Evolutionary conservation across 1,140 invertebrate genomes (phyloP).

Genomic region (Drosophila guanche): DNA sequence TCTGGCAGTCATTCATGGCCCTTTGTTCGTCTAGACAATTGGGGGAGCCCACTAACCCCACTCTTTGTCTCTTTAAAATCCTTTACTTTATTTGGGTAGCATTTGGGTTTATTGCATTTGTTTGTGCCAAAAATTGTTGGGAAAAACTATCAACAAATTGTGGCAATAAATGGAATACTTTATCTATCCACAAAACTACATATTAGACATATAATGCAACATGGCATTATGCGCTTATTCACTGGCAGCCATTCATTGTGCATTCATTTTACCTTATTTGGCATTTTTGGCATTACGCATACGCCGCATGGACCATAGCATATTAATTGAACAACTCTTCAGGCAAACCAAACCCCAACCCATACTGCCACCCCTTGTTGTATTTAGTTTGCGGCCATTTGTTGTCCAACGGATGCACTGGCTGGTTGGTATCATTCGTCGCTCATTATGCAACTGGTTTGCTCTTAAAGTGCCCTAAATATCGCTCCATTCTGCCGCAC

Average conservation of each 20-base stretch:
- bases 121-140: constrained; percentile 5
- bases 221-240: constrained; percentile 36
- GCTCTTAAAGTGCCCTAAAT: constrained; percentile 60
- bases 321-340: constrained; percentile 46
- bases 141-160: constrained; percentile 19
- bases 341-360: not conserved
- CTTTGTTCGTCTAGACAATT: constrained; percentile 38
- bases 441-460: constrained; percentile 55
- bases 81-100: not conserved
- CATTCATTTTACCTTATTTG: constrained; percentile 39
- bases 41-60: not conserved
- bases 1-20: constrained; percentile 7
- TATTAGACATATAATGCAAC: constrained; percentile 28
- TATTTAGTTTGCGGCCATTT: constrained; percentile 22
- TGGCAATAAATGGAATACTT: not conserved
- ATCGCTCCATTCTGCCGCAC: constrained; percentile 37
- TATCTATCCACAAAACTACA: not conserved
- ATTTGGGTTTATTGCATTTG: constrained; percentile 13
- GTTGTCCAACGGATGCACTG: not conserved
- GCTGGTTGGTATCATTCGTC: constrained; percentile 21
- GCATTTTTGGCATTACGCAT: constrained; percentile 35
- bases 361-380: not conserved
- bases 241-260: constrained; percentile 23
- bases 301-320: constrained; percentile 31
- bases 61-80: not conserved